These are phyloP conservation scores for Machimus rusticus DNA, from an alignment of 2,888 invertebrate genomes.

Conservation along the genomic window DNA sequence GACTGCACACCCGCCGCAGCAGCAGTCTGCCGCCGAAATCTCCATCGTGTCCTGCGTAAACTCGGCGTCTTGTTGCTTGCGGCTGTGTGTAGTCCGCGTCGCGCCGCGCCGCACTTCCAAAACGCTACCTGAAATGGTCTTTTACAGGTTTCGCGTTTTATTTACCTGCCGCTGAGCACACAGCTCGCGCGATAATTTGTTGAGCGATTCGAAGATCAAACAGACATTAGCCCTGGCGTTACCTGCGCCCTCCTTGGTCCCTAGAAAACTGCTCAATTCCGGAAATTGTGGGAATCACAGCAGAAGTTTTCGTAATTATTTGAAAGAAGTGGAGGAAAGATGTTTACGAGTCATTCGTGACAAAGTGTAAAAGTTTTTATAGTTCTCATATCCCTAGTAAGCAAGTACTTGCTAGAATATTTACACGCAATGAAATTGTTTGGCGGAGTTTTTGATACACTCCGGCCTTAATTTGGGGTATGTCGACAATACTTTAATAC, in stretches of 20 bases:
- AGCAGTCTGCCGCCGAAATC: background rate
- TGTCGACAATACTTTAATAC: too few species aligned
- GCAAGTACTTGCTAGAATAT: background rate
- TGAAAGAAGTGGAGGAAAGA: background rate
- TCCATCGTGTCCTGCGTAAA: background rate
- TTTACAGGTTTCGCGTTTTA: slow-evolving; percentile 28
- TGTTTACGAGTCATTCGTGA: slow-evolving; percentile 24
- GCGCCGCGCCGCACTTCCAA: background rate
- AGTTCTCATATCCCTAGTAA: background rate
- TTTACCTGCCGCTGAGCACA: slow-evolving; percentile 25
- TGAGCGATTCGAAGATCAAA: slow-evolving; percentile 33
- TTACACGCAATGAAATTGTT: background rate
- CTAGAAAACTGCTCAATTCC: background rate
- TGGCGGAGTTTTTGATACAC: background rate
- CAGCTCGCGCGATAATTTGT: slow-evolving; percentile 27
- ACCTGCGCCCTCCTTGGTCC: background rate
- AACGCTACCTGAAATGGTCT: slow-evolving; percentile 32
- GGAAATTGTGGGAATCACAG: background rate
- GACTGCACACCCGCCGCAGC: background rate
- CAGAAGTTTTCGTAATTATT: slow-evolving; percentile 25
- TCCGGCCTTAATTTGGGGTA: background rate
- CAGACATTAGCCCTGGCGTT: slow-evolving; percentile 24
- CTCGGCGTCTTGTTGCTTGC: background rate
- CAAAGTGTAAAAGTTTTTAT: background rate
- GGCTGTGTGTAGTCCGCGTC: background rate